Conservation (phyloP, 2,888 invertebrate species). For the Epinotia bilunana region DNA sequence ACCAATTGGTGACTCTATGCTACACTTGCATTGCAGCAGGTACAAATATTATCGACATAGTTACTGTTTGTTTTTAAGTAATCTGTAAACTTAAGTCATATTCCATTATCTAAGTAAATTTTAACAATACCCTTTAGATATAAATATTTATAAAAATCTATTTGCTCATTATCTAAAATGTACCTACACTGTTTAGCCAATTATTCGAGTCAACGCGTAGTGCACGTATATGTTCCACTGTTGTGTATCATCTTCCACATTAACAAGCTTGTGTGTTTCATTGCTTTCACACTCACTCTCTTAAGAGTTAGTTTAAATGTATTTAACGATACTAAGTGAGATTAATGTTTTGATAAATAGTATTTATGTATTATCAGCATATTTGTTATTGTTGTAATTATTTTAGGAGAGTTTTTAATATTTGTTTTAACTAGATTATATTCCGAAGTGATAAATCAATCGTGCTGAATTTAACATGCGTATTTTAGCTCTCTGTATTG, state of each 20-base stretch:
- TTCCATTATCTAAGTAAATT: conserved; percentile 82
- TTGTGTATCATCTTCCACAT: conserved; percentile 49
- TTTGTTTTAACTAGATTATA: conserved; percentile 76
- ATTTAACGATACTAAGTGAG: conserved; percentile 80
- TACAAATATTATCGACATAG: conserved; percentile 44
- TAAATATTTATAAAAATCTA: conserved; percentile 74
- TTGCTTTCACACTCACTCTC: conserved; percentile 63
- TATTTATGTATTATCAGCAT: conserved; percentile 65
- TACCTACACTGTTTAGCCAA: conserved; percentile 74
- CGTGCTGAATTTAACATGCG: conserved; percentile 61
- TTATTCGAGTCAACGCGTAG: conserved; percentile 59
- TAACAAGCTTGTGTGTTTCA: conserved; percentile 67
- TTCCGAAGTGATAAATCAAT: conserved; percentile 64
- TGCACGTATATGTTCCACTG: conserved; percentile 46
- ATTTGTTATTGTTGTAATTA: conserved; percentile 83
- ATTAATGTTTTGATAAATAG: conserved; percentile 78
- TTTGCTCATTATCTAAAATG: conserved; percentile 82
- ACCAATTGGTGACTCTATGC: conserved; percentile 1
- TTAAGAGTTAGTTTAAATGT: conserved; percentile 69
- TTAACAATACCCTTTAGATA: conserved; percentile 70
- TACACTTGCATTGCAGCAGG: conserved; percentile 7
- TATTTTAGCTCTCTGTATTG: conserved; percentile 64
- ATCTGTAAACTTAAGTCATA: conserved; percentile 76
- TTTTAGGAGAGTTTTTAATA: conserved; percentile 82
- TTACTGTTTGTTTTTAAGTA: conserved; percentile 63